These are phyloP conservation scores for Pseudotriccus pelzelni DNA, from an alignment of 2,797 vertebrate genomes.

Conservation along the genomic window DNA sequence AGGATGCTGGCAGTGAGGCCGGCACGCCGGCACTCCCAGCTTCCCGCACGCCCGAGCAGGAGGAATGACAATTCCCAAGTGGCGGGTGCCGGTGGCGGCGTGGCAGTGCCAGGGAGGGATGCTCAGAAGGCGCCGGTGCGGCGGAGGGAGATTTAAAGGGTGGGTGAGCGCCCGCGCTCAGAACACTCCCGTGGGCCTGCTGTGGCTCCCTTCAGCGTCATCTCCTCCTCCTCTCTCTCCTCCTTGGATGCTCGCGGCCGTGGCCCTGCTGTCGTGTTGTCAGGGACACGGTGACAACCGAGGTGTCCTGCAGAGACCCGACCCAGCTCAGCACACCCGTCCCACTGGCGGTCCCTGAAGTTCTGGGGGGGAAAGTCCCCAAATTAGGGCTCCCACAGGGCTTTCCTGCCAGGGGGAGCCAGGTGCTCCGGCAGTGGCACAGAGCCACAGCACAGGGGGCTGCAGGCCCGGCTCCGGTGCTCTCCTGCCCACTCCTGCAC, in stretches of 20 bases:
- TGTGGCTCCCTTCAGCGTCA: not conserved
- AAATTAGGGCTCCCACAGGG: not conserved
- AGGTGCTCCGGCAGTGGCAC: not conserved
- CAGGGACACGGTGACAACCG: not conserved
- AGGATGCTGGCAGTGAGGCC: not conserved
- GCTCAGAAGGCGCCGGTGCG: not conserved
- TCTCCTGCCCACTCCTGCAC: not conserved
- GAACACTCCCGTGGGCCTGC: not conserved
- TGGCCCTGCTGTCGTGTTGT: accelerated
- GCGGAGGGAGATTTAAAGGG: slow-evolving; percentile 47
- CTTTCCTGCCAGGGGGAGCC: not conserved
- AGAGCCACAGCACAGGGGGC: accelerated
- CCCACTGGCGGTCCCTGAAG: not conserved
- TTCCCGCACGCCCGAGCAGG: not conserved
- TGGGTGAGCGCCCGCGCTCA: not conserved
- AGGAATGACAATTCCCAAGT: not conserved
- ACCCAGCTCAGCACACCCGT: not conserved
- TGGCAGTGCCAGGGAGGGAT: not conserved
- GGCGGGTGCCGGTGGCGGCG: not conserved
- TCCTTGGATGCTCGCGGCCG: not conserved
- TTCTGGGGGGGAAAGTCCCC: not conserved
- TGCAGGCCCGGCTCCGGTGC: accelerated
- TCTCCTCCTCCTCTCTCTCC: not conserved
- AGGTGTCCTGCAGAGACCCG: not conserved
- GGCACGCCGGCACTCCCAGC: not conserved